Evolutionary conservation across 2,888 invertebrate genomes (phyloP).

Genomic region (Bellardia bayeri): DNA sequence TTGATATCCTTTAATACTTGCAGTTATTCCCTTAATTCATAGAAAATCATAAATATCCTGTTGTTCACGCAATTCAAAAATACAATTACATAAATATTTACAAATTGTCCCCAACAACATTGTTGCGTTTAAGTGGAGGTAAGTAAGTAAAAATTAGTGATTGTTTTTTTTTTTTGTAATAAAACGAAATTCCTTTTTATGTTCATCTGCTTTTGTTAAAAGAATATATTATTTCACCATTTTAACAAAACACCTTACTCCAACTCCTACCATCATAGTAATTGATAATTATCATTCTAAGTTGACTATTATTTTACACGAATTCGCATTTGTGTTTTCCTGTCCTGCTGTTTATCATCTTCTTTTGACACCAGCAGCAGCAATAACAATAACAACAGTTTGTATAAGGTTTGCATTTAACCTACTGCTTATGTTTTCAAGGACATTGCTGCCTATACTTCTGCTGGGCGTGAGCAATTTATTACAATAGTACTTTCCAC

Average conservation of each 20-base stretch:
- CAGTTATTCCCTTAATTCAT: conserved; percentile 4
- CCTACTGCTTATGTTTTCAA: conserved; percentile 67
- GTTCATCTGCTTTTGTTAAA: neutral
- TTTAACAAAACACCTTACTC: too few relatives aligned
- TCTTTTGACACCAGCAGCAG: conserved; percentile 18
- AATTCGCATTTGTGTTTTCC: neutral
- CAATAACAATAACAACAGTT: neutral
- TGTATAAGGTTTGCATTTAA: conserved; percentile 58
- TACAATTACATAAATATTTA: conserved; percentile 1
- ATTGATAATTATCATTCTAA: conserved; percentile 26
- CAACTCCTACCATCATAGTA: neutral
- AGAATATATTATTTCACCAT: neutral
- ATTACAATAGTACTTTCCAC: neutral
- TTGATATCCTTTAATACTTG: neutral
- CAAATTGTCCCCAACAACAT: conserved; percentile 30
- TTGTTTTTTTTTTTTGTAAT: neutral
- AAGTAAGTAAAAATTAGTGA: conserved; percentile 6
- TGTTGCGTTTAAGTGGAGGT: conserved; percentile 33
- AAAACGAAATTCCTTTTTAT: neutral
- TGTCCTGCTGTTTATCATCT: neutral
- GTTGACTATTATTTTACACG: conserved; percentile 10
- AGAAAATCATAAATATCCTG: conserved; percentile 26
- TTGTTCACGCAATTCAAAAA: neutral
- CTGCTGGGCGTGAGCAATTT: neutral
- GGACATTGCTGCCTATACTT: conserved; percentile 55